Evolutionary conservation across 2,113 vertebrate species (phyloP), one percentile per base, ranked within the genome.

Genomic region (Otocyon megalotis): DNA sequence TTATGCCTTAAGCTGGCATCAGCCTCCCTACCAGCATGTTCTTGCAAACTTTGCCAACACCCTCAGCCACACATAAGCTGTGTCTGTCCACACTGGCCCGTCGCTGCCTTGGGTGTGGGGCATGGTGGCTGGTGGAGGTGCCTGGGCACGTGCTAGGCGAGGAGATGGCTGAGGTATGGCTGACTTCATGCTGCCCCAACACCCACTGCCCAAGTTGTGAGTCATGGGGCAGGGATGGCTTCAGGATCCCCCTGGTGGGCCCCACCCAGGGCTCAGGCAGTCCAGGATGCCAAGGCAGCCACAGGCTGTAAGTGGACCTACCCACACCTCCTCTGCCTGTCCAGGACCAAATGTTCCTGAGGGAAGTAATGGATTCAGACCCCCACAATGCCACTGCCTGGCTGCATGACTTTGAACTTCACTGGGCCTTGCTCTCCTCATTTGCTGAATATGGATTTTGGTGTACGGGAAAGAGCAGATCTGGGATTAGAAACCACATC

Each of bases 151-250:
- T 79, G 94, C 24, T 65, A 8, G 53, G 93, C 1, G 3, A 90
- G 80, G 81, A 81, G 80, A 26, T 5, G 3, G 69, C 69, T 0
- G 4, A 58, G 54, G 58, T 28, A 10, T 35, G 72, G 71, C 63
- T 97, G 97, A 97, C 56, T 32, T 94, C 91, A 94, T 19, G 26
- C 26, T 26, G 54, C 22, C 28, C 8, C 10, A 3, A 56, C 32
- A 77, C 20, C 62, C n/a, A 62, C 76, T 35, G 30, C 14, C 56
- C 58, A 69, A 62, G 74, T 58, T 30, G 17, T 94, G 94, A 97
- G 77, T 95, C 96, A 98, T 0, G 0, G 43, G 26, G 30, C 35
- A 35, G 58, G 58, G 67, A 37, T 8, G 69, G 10, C 63, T 16
- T 1, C 0, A 5, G 80, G 85, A 50, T 30, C 32, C 54, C 26